Evolutionary conservation across 2,797 vertebrate genomes (phyloP).

Genomic region (Xiphorhynchus erythropygius): DNA sequence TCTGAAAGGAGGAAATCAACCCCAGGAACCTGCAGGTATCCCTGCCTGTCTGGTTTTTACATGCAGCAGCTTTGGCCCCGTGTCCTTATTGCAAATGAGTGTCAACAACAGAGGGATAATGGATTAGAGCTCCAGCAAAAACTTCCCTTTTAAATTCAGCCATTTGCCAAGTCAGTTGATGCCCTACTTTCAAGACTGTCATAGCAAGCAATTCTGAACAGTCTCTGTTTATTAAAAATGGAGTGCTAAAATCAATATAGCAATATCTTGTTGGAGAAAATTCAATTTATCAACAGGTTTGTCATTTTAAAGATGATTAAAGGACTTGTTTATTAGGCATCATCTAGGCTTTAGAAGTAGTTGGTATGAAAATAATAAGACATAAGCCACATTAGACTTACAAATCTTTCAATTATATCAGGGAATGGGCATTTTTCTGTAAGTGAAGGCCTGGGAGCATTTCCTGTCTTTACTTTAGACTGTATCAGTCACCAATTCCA

Average conservation of each 20-base stretch:
- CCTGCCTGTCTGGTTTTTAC: background rate
- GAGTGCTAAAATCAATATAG: slow-evolving; percentile 71
- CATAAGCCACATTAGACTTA: slow-evolving; percentile 22
- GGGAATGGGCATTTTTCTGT: background rate
- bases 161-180: background rate
- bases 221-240: slow-evolving; percentile 63
- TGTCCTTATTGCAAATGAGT: background rate
- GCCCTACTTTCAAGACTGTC: slow-evolving; percentile 48
- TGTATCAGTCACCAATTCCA: background rate
- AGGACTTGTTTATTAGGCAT: slow-evolving; percentile 71
- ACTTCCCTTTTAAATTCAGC: slow-evolving; percentile 37
- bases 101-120: background rate
- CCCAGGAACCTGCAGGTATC: background rate
- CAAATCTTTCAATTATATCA: slow-evolving; percentile 24
- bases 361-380: slow-evolving; percentile 46
- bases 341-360: slow-evolving; percentile 55
- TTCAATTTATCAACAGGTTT: slow-evolving; percentile 73
- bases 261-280: slow-evolving; percentile 73
- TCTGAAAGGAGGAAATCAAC: background rate
- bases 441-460: background rate
- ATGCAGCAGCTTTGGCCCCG: background rate
- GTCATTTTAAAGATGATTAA: slow-evolving; percentile 72
- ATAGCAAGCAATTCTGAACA: slow-evolving; percentile 55
- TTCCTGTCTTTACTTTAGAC: background rate
- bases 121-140: slow-evolving; percentile 37